Evolutionary conservation across 2,888 invertebrate genomes (phyloP), one percentile per base, ranked within the genome.

Genomic region (Hirtodrosophila duncani): DNA sequence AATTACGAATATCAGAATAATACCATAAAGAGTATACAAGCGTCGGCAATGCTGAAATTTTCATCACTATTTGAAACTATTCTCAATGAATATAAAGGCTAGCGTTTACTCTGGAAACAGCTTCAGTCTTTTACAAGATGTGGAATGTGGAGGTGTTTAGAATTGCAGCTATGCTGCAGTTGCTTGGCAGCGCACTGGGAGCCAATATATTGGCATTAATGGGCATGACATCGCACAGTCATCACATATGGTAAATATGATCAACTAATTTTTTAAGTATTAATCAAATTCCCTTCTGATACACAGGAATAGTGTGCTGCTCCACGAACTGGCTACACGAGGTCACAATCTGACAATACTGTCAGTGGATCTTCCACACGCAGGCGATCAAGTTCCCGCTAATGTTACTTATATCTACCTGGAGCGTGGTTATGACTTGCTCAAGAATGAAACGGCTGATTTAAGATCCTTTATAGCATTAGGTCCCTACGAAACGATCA

Each of bases 321-420:
- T 67, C 17, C 46, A 68, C 9, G 60, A 60, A 1, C 61, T 69
- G 8, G 69, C 69, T 0, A 56, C 60, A 13, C 38, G 56, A 2
- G 79, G 79, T 3, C 79, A 78, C 36, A 78, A 78, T 51, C 23
- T 77, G 9, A 79, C 74, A 3, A 50, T 79, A 23, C 24, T 84
- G 0, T 65, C 78, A 1, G 63, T 70, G 3, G 74, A 83, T 38
- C 27, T 59, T 30, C 43, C 49, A 3, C 30, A 52, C 0, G 3
- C 59, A 1, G 31, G 14, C 11, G 63, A 65, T 4, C 44, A 59
- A 10, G 33, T 68, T 1, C 58, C 69, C 0, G 20, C 60, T 6
- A 79, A 74, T 46, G 46, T 79, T 1, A 75, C 64, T 34, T 78
- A 74, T 5, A 77, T 84, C 9, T 63, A 82, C 29, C 45, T 83